These are phyloP conservation scores for Leptopterna dolabrata DNA, from an alignment of 2,888 invertebrate genomes.

Conservation along the genomic window DNA sequence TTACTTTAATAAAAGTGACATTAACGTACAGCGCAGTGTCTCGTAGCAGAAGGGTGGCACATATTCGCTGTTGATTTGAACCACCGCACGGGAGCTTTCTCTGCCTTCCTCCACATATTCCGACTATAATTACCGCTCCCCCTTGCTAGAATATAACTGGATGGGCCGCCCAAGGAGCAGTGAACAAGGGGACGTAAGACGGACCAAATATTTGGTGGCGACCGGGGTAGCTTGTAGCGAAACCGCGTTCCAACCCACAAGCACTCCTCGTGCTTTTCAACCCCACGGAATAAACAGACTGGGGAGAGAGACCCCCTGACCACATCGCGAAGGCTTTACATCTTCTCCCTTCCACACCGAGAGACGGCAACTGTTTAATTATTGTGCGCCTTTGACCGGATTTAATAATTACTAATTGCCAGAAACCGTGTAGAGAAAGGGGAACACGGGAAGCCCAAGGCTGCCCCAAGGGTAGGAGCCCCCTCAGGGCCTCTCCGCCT, in stretches of 20 bases:
- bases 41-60: background rate
- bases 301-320: slow-evolving; percentile 31
- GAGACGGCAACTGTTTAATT: slow-evolving; percentile 56
- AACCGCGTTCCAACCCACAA: slow-evolving; percentile 14
- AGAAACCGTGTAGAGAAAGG: slow-evolving; percentile 25
- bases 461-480: background rate
- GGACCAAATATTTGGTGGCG: slow-evolving; percentile 45
- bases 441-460: background rate
- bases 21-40: background rate
- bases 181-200: slow-evolving; percentile 3
- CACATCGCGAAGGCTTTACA: slow-evolving; percentile 41
- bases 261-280: slow-evolving; percentile 10
- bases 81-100: slow-evolving; percentile 1
- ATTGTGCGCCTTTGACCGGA: slow-evolving; percentile 61
- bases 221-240: background rate
- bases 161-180: background rate
- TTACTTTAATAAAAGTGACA: too few relatives aligned
- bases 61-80: background rate
- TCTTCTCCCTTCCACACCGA: background rate
- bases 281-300: slow-evolving; percentile 3
- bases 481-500: background rate
- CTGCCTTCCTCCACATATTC: slow-evolving; percentile 35
- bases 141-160: background rate
- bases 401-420: slow-evolving; percentile 61
- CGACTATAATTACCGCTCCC: slow-evolving; percentile 38